A percentile compares a stretch with the other conserved stretches of the same genome.
Evolutionary conservation across 1,140 invertebrate genomes (phyloP).

Genomic region (Nylanderia fulva): DNA sequence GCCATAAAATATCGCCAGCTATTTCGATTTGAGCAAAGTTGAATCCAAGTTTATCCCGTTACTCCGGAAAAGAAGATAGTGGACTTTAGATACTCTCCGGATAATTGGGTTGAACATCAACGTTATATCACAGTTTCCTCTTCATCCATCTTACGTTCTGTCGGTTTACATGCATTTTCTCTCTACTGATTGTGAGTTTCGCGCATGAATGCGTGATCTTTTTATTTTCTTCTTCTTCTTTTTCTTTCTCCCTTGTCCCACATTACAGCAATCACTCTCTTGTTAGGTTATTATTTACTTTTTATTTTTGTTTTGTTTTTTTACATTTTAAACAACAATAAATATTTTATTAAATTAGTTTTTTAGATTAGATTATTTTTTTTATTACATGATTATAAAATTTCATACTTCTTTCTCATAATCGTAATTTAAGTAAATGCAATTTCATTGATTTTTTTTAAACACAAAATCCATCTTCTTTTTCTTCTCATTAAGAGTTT

Average conservation of each 20-base stretch:
- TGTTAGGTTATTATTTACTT: too few relatives aligned
- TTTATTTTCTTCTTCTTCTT: not conserved
- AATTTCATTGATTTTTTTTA: slow-evolving; percentile 18
- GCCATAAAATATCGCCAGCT: slow-evolving; percentile 46
- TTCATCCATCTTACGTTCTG: slow-evolving; percentile 8
- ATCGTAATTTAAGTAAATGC: too few relatives aligned
- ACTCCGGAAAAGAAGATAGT: slow-evolving; percentile 24
- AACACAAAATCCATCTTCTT: not conserved
- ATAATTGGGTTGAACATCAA: slow-evolving; percentile 58
- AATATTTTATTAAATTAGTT: too few relatives aligned
- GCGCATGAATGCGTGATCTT: not conserved
- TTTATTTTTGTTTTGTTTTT: too few relatives aligned
- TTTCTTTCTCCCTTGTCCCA: not conserved
- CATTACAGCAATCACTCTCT: not conserved
- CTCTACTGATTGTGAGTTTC: not conserved
- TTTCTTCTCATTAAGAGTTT: not conserved
- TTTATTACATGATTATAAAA: too few relatives aligned
- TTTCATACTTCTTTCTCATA: too few relatives aligned
- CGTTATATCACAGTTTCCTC: slow-evolving; percentile 35
- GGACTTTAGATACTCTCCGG: slow-evolving; percentile 49
- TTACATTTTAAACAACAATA: too few relatives aligned
- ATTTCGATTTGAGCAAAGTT: slow-evolving; percentile 54
- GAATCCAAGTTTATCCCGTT: slow-evolving; percentile 45
- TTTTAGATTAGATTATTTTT: too few relatives aligned
- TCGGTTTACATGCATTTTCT: slow-evolving; percentile 45